Evolutionary conservation across 2,888 invertebrate genomes (phyloP), one percentile per base, ranked within the genome.

Genomic region (Cataglyphis altisquamis): DNA sequence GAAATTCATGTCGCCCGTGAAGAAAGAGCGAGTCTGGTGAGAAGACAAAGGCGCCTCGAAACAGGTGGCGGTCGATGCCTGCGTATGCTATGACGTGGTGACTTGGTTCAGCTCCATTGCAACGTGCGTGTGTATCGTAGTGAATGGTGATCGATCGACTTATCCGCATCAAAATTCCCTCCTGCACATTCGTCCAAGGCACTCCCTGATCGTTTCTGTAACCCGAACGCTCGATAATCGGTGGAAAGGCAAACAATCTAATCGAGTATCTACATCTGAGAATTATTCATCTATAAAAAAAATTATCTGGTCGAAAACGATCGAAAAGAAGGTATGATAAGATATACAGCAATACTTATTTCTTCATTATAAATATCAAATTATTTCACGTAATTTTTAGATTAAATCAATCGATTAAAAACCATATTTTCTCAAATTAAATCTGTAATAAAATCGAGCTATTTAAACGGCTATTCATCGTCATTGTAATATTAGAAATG

Each of bases 31-130:
- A 78, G 81, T 81, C 74, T 74, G 70, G 45, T 39, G 66, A 62
- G 52, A 63, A 83, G 63, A 68, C 81, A 83, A 87, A 84, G 78
- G 68, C 77, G 78, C 72, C 77, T 60, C 70, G 82, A 73, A 89
- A 89, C 87, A 89, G 89, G 85, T 89, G 89, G 87, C 86, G 81
- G 83, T 85, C 81, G 83, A 87, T 29, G 62, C 36, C 48, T 55
- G 78, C 52, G 48, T 62, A 21, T 62, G 10, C 63, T 62, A 60
- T 63, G 66, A 29, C 45, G 32, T 57, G 66, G 60, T 36, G 77
- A 83, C 66, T 70, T 8, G 64, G 6, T 66, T 29, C 52, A 29
- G 62, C 36, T 78, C 64, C 73, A 80, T 80, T 82, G 74, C 60
- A 21, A 77, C n/a, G 29, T 15, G 57, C 41, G 6, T 57, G 77